These are phyloP conservation scores for Bubo bubo DNA, from an alignment of 2,113 vertebrate species.

Conservation along the genomic window DNA sequence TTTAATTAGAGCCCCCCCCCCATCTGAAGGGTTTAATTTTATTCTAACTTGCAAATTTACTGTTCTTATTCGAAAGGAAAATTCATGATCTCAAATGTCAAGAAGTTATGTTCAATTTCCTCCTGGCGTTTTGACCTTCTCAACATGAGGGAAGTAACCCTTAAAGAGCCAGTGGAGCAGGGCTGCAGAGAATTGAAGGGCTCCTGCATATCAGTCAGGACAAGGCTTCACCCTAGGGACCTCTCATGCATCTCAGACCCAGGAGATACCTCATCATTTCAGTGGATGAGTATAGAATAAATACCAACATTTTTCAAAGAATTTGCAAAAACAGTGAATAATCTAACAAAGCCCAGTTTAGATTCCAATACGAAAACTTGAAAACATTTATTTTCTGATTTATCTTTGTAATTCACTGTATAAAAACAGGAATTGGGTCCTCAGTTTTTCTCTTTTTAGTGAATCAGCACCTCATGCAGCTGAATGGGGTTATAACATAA, in stretches of 20 bases:
- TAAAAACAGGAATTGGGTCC: neutral
- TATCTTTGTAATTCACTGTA: neutral
- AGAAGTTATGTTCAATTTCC: slow-evolving; percentile 60
- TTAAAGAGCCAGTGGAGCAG: neutral
- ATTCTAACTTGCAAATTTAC: slow-evolving; percentile 47
- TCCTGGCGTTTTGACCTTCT: slow-evolving; percentile 48
- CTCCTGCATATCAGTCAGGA: neutral
- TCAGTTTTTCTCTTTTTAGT: neutral
- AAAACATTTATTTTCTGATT: neutral
- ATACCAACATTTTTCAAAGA: neutral
- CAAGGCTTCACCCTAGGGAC: neutral
- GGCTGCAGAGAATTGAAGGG: neutral
- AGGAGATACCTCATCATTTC: neutral
- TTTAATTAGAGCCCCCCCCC: neutral
- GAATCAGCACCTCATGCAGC: neutral
- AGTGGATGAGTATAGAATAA: neutral
- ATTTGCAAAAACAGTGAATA: neutral
- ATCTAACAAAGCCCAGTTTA: neutral
- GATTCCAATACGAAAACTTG: neutral
- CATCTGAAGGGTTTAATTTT: slow-evolving; percentile 12
- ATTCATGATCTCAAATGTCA: slow-evolving; percentile 42
- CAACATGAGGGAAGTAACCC: slow-evolving; percentile 20
- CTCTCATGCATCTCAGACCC: neutral
- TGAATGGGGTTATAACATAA: neutral
- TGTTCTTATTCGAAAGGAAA: slow-evolving; percentile 8